Evolutionary conservation across 2,797 vertebrate genomes (phyloP), one percentile per base, ranked within the genome.

Genomic region (Poeciliopsis turneri): DNA sequence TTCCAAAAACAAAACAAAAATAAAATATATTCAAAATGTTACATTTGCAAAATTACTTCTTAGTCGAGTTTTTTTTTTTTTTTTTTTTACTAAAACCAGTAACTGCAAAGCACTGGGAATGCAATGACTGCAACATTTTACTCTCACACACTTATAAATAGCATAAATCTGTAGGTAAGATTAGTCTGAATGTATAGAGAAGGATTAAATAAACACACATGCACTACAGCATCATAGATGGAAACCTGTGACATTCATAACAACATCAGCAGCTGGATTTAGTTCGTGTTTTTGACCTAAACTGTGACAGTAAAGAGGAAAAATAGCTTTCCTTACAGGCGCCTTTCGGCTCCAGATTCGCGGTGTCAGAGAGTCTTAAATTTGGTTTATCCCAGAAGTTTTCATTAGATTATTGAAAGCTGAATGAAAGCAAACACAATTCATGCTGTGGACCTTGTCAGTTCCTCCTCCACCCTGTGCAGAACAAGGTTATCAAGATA

Each of bases 401-500:
- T 87, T 90, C 68, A 75, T 79, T 86, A 83, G 80, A 84, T 85
- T 82, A 51, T 68, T 76, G 10, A 70, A 39, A 43, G 45, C 28
- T 23, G 79, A 93, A 84, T 75, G 55, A 88, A 89, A 89, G 84
- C 86, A 91, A 92, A 90, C 87, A 90, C 55, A 85, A 39, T 64
- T 79, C 75, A 33, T 45, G 53, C 76, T 36, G 55, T 78, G 47
- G 76, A 78, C 73, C 47, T 68, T 75, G 86, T 84, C 64, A 69
- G 82, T 90, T 92, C 89, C 87, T 90, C 78, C 84, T 81, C 84
- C 87, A 51, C 91, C 90, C 87, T 77, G 66, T 72, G 51, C 47
- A 82, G 84, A 88, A 89, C 90, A 91, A 87, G 86, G 86, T 86
- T 90, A 93, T 94, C 90, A 93, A 90, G 93, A 91, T 93, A 78